Evolutionary conservation across 2,888 invertebrate genomes (phyloP), one percentile per base, ranked within the genome.

Genomic region (Lymantria dispar): DNA sequence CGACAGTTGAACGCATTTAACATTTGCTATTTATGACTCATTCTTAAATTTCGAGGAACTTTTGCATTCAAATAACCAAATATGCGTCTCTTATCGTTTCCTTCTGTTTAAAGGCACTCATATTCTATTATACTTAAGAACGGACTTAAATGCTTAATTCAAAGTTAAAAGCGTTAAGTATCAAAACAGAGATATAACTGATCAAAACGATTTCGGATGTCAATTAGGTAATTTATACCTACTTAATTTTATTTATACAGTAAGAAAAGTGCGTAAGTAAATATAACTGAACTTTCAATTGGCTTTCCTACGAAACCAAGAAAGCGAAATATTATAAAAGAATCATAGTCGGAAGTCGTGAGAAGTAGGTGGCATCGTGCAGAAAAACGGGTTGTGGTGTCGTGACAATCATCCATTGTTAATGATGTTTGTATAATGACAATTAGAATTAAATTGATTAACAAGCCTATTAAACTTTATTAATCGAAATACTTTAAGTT

Each of bases 381-480:
- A 80, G 76, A 87, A 87, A 87, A 88, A 87, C 85, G 64, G 78
- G 78, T 76, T 83, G 78, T 65, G 65, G 67, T 65, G 66, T 65
- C 65, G 67, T 65, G 66, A 74, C 77, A 81, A 82, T 80, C 69
- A 63, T 64, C 78, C 60, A 80, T 80, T 84, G 83, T 81, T 69
- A 59, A 66, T 72, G 58, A 58, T 56, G 54, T 49, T 55, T 59
- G 47, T 65, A 49, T 65, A 58, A 60, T 60, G 58, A 56, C 54
- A 56, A 52, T 49, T 41, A 59, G 45, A 55, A 50, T 58, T 48
- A 48, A 36, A 48, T 49, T 53, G 15, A 15, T 38, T 8, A 47
- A 52, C 40, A 50, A 41, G 10, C 43, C 22, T 14, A 3, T 7
- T 29, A 22, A 42, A 9, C 14, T 7, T 29, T 22, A 29, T 12